A percentile compares a stretch with the other conserved stretches of the same genome.
Conservation (phyloP, 2,797 vertebrate genomes). For the Pantherophis vulpinus region DNA sequence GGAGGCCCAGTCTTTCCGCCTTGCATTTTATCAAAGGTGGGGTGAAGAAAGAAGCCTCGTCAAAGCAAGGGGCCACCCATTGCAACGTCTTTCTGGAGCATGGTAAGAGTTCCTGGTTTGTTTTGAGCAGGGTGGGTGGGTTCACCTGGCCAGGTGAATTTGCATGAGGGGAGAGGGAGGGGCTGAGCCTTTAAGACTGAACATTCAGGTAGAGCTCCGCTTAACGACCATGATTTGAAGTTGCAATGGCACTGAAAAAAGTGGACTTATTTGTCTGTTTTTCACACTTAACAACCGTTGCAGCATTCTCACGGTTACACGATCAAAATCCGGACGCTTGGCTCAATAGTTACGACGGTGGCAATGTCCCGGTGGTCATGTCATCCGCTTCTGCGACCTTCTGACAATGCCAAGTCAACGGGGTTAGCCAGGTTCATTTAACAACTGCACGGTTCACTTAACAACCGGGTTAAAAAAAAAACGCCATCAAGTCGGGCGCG, state of each 20-base stretch:
- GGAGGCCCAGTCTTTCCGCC: constrained; percentile 94
- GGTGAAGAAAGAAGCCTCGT: constrained; percentile 81
- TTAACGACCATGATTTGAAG: not conserved
- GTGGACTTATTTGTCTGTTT: not conserved
- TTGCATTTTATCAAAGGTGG: constrained; percentile 92
- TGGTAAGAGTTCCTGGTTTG: constrained; percentile 76
- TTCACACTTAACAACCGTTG: not conserved
- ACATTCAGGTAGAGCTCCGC: not conserved
- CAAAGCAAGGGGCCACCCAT: constrained; percentile 84
- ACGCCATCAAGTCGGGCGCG: not conserved
- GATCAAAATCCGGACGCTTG: too few species aligned
- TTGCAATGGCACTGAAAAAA: not conserved
- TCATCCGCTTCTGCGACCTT: not conserved
- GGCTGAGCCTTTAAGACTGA: not conserved
- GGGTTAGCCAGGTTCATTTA: not conserved
- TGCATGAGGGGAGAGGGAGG: not conserved
- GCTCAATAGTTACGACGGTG: not conserved
- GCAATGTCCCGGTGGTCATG: not conserved
- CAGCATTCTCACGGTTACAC: too few species aligned
- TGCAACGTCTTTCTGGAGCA: constrained; percentile 95
- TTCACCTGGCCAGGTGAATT: not conserved
- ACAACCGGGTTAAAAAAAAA: not conserved
- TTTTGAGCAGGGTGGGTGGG: not conserved
- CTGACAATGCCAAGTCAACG: not conserved
- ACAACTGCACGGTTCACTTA: not conserved